Evolutionary conservation across 2,797 vertebrate species (phyloP), one percentile per base, ranked within the genome.

Genomic region (Syngnathus rostellatus): DNA sequence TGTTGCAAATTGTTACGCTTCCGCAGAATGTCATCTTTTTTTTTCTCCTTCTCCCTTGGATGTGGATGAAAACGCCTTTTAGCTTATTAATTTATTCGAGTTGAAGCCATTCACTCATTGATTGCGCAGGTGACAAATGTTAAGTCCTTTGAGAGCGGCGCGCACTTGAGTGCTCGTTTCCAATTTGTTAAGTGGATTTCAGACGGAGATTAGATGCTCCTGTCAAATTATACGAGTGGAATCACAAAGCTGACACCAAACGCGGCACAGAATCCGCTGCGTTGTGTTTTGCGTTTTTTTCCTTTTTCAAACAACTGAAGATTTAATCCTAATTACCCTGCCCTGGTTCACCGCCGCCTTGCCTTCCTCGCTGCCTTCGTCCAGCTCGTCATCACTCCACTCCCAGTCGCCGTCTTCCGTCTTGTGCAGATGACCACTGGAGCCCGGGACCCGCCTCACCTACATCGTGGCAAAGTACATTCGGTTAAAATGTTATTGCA

Each of bases 351-450:
- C 91, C 1, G 94, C 94, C 3, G 94, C 95, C 81, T 94, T 94
- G 65, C 93, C 95, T 83, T 98, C 96, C 73, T 96, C 94, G 0
- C 94, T 98, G 76, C 92, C 92, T 69, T 94, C 94, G 55, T 99
- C 95, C 92, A 98, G 89, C 86, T 98, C 96, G 1, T 99, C 95
- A 4, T 99, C 97, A 16, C 97, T 99, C 97, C 96, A 99, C 82
- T 99, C 97, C 96, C 97, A 99, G 75, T 97, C 96, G 17, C 95
- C 97, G 39, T 99, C 95, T 83, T 96, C 96, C 0, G 94, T 99
- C 88, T 98, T 99, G 88, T 99, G 95, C 67, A 99, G 92, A 78
- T 98, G 95, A 62, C 96, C 96, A 1, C 97, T 99, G 63, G 97
- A 98, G 74, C 97, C 97, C 0, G 97, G 96, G 57, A 98, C 96